phyloP scores from a whole-genome alignment of 2,113 vertebrate genomes.

The Mola mola region DNA sequence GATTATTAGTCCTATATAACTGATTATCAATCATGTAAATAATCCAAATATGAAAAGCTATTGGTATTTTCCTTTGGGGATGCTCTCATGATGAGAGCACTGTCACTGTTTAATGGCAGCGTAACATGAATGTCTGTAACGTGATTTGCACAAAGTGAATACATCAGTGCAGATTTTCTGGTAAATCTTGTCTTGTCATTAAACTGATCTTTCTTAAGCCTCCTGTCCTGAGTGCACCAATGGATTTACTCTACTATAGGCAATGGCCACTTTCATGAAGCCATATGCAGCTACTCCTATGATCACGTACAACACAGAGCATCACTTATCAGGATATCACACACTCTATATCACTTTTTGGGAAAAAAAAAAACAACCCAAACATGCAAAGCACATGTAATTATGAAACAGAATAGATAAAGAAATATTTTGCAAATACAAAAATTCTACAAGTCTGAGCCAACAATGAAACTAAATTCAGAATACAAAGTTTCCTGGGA shows the following conservation, averaged over 20 bases:
- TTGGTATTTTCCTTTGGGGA: slow-evolving; percentile 43
- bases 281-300: too few species aligned
- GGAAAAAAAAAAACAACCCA: too few species aligned
- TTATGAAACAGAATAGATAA: too few species aligned
- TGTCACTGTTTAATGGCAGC: slow-evolving; percentile 65
- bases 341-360: too few species aligned
- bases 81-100: slow-evolving; percentile 46
- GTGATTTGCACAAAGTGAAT: slow-evolving; percentile 72
- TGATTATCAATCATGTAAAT: slow-evolving; percentile 46
- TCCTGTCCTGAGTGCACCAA: background rate
- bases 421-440: too few species aligned
- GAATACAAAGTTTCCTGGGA: too few species aligned
- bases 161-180: slow-evolving; percentile 57
- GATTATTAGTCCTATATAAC: slow-evolving; percentile 42
- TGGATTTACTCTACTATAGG: background rate
- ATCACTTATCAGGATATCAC: too few species aligned
- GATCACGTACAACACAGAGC: too few species aligned
- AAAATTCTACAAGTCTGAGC: too few species aligned
- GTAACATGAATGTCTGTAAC: slow-evolving; percentile 68
- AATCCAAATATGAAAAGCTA: slow-evolving; percentile 40
- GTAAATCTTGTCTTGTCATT: slow-evolving; percentile 27
- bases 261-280: too few species aligned
- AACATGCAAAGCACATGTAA: too few species aligned
- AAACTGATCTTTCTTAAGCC: slow-evolving; percentile 12
- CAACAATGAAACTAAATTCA: too few species aligned